Conservation (phyloP, 2,888 invertebrate genomes). For the Zhuqinia jingwanae region DNA sequence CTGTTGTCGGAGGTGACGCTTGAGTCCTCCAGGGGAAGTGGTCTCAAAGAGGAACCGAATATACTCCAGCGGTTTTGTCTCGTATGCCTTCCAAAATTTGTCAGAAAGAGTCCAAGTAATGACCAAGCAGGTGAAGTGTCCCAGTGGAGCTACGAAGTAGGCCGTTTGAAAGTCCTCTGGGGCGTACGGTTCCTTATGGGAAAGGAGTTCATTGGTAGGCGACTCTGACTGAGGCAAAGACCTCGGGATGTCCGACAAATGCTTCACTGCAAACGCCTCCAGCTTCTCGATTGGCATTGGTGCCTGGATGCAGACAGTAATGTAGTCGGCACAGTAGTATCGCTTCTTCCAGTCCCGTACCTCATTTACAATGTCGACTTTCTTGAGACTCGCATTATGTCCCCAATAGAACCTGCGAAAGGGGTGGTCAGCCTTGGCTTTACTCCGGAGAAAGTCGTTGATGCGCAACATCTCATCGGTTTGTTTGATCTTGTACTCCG, state of each 20-base stretch:
- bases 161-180: neutral
- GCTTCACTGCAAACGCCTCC: neutral
- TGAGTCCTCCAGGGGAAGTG: neutral
- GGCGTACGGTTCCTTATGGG: neutral
- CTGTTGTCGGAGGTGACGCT: neutral
- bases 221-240: neutral
- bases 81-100: constrained; percentile 43
- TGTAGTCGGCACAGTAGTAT: constrained; percentile 27
- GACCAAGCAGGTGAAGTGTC: neutral
- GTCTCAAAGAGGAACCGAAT: neutral
- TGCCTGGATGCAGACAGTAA: constrained; percentile 55
- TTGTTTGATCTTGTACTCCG: constrained; percentile 52
- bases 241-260: constrained; percentile 16
- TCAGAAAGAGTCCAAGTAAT: constrained; percentile 33
- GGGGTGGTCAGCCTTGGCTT: constrained; percentile 15
- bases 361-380: neutral
- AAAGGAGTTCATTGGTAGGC: neutral
- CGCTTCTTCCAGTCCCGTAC: neutral
- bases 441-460: constrained; percentile 27
- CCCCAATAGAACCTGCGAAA: constrained; percentile 52
- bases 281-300: constrained; percentile 24
- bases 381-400: neutral
- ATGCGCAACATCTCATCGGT: constrained; percentile 16
- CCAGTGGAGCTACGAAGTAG: constrained; percentile 19
- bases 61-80: constrained; percentile 34